Base-by-base conservation (phyloP, 2,113 vertebrate genomes). In the Periophthalmodon schlosseri region DNA sequence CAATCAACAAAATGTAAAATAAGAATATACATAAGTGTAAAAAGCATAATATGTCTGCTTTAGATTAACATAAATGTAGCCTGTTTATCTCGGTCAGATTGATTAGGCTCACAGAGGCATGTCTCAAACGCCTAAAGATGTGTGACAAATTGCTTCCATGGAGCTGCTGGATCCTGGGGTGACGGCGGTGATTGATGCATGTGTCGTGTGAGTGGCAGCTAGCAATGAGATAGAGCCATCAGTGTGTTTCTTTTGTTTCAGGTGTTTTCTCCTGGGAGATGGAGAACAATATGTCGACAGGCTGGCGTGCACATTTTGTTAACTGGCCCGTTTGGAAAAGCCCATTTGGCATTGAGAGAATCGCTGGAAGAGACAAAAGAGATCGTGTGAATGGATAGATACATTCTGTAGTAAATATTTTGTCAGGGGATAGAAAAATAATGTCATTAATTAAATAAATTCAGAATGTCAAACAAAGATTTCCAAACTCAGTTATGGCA, bases 201-300 rank as follows among this genome's bases (percentile, higher is more conserved):
- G 81, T 18, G 82, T 77, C 4, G 33, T 78, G 71, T 93, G 90
- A 93, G 84, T 90, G 92, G 87, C 92, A 90, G 85, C 73, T 70
- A 74, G 80, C 78, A 76, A 81, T 79, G 76, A 87, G 89, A 93
- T 92, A 91, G 81, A 91, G 86, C 87, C 46, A 67, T 93, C 86
- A 82, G 70, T 77, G 64, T 89, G 88, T 80, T 80, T 80, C 68
- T 74, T 84, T 86, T 88, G 83, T 91, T 76, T 80, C 71, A 66
- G 57, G 69, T 72, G 80, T 86, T 78, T 86, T 76, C 85, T 87
- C 84, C 73, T 10, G 79, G 82, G 81, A 70, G 23, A 49, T 67
- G n/a, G 75, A 77, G 73, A 79, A 90, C 84, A 90, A 80, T 83
- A 81, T 64, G 21, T 67, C 76, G 76, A 81, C 64, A 54, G 72